Conservation (phyloP, 2,113 vertebrate species). For the Petaurus breviceps region DNA sequence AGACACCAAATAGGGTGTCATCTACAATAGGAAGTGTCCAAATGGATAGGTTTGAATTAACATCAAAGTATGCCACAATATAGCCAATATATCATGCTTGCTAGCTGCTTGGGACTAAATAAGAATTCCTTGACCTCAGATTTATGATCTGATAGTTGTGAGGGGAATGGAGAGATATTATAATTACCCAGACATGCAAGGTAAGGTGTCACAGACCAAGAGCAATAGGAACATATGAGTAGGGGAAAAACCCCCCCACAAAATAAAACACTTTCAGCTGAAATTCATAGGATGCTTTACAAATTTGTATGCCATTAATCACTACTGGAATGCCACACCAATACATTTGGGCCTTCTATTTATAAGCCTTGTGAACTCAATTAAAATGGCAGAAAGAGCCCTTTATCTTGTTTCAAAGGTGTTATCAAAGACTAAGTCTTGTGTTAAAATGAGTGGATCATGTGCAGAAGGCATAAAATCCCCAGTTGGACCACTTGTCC, state of each 20-base stretch:
- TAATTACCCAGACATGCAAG: not conserved
- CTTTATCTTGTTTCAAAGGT: not conserved
- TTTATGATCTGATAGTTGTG: not conserved
- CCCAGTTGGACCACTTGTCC: not conserved
- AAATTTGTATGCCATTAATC: not conserved
- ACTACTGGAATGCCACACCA: not conserved
- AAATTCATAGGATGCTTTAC: not conserved
- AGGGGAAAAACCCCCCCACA: not conserved
- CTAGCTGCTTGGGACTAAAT: not conserved
- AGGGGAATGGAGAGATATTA: not conserved
- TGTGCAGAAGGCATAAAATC: not conserved
- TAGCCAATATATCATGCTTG: not conserved
- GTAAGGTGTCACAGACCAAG: not conserved
- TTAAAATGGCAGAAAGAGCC: not conserved
- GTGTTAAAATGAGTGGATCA: no score
- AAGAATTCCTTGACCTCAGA: not conserved
- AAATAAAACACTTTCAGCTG: not conserved
- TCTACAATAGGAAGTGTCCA: not conserved
- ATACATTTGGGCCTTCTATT: not conserved
- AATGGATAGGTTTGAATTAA: not conserved
- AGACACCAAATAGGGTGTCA: not conserved
- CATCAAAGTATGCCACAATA: not conserved
- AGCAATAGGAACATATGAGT: not conserved
- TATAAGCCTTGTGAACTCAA: not conserved
- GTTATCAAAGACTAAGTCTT: not conserved